Percentiles rank a stretch among this genome's conserved stretches.
phyloP scores from a whole-genome alignment of 1,140 invertebrate species.

The Leptinotarsa undecemlineata region DNA sequence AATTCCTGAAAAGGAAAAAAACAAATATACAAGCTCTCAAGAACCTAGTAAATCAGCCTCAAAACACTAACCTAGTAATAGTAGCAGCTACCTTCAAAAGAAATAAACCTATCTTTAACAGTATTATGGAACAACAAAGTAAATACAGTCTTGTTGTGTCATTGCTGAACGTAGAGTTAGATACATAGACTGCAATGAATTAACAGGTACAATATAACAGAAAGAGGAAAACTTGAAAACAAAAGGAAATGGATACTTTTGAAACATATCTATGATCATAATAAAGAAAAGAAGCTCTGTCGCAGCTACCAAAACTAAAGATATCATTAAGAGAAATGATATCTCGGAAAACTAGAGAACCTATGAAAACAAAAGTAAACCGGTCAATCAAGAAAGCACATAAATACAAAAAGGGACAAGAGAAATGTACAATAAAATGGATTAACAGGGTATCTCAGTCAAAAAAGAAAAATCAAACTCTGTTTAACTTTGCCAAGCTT shows the following conservation, averaged over 20 bases:
- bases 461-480: no score
- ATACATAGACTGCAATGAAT: background rate
- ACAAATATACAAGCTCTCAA: background rate
- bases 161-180: background rate
- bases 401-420: background rate
- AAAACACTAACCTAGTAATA: background rate
- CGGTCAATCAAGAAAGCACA: background rate
- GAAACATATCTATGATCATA: background rate
- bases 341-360: background rate
- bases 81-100: background rate
- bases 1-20: background rate
- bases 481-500: no score
- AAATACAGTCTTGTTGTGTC: background rate
- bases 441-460: no score
- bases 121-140: background rate
- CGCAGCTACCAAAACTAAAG: background rate
- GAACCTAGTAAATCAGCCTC: background rate
- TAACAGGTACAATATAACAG: background rate
- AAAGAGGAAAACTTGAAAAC: background rate
- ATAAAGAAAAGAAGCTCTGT: background rate
- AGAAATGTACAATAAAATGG: no score
- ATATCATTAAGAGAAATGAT: background rate
- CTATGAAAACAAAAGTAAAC: background rate
- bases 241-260: background rate
- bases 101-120: background rate